phyloP scores from a whole-genome alignment of 2,888 invertebrate genomes.

The Nemoura dubitans region DNA sequence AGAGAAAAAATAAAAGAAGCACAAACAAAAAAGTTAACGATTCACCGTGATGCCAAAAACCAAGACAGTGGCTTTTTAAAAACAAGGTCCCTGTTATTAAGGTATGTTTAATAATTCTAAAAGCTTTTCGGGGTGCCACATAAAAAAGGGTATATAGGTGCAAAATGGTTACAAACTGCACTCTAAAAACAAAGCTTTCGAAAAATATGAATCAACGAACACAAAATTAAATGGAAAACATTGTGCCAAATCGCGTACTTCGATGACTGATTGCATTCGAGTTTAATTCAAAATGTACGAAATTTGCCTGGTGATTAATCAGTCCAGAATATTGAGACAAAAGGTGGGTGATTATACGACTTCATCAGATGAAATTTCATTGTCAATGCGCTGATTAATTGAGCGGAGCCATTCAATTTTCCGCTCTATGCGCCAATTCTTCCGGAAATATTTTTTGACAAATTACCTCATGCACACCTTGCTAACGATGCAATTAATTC shows the following conservation, averaged over 20 bases:
- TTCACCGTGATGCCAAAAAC: neutral
- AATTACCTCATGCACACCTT: neutral
- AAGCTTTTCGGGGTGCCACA: neutral
- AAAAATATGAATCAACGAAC: too few species aligned
- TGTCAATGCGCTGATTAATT: neutral
- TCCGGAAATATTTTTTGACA: neutral
- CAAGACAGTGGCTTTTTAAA: neutral
- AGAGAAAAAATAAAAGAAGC: neutral
- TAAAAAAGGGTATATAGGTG: neutral
- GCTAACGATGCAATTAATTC: neutral
- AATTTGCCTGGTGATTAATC: neutral
- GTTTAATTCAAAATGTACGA: neutral
- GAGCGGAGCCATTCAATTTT: neutral
- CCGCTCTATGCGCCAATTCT: neutral
- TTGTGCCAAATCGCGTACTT: neutral
- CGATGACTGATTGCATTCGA: neutral
- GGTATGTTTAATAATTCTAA: neutral
- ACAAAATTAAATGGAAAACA: neutral
- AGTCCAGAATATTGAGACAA: neutral
- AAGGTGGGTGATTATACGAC: neutral
- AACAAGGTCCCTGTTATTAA: neutral
- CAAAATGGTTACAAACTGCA: neutral
- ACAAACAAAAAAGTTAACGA: neutral
- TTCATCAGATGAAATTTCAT: neutral
- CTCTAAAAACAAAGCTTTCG: too few species aligned